These are phyloP conservation scores for Larimichthys polyactis DNA, from an alignment of 2,113 vertebrate genomes.

Conservation along the genomic window DNA sequence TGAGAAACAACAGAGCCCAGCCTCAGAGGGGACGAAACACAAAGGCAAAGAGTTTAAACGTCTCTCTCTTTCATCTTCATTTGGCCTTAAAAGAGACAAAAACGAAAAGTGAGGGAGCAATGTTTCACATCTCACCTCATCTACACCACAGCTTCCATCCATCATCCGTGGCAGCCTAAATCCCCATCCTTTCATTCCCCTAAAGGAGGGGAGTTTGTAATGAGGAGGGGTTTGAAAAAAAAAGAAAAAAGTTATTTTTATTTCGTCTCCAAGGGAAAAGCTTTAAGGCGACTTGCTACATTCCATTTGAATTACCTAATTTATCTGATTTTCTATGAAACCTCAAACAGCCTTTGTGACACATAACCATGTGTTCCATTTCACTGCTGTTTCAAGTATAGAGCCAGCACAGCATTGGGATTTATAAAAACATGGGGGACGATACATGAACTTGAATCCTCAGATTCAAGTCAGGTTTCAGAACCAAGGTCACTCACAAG, in stretches of 20 bases:
- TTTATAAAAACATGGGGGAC: constrained; percentile 43
- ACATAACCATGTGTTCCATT: constrained; percentile 47
- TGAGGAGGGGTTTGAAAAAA: constrained; percentile 55
- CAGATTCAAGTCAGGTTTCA: constrained; percentile 43
- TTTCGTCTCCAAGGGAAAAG: constrained; percentile 7
- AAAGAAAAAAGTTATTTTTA: constrained; percentile 42
- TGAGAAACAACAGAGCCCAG: constrained; percentile 69
- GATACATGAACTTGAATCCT: constrained; percentile 10
- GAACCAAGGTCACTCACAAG: constrained; percentile 20
- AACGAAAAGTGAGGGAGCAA: constrained; percentile 66
- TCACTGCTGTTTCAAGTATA: constrained; percentile 44
- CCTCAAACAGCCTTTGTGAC: constrained; percentile 43
- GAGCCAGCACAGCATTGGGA: constrained; percentile 33
- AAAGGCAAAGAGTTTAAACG: constrained; percentile 69
- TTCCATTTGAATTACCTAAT: constrained; percentile 53
- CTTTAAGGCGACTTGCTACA: constrained; percentile 38
- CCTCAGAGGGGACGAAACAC: constrained; percentile 68
- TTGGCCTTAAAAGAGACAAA: constrained; percentile 74
- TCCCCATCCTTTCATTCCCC: constrained; percentile 64
- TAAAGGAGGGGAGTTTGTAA: constrained; percentile 55
- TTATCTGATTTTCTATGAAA: constrained; percentile 55
- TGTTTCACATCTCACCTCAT: constrained; percentile 83
- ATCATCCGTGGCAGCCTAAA: constrained; percentile 79
- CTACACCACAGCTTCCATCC: constrained; percentile 75
- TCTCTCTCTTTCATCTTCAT: constrained; percentile 80